Conservation (phyloP, 1,140 invertebrate genomes). For the Philaenus spumarius region DNA sequence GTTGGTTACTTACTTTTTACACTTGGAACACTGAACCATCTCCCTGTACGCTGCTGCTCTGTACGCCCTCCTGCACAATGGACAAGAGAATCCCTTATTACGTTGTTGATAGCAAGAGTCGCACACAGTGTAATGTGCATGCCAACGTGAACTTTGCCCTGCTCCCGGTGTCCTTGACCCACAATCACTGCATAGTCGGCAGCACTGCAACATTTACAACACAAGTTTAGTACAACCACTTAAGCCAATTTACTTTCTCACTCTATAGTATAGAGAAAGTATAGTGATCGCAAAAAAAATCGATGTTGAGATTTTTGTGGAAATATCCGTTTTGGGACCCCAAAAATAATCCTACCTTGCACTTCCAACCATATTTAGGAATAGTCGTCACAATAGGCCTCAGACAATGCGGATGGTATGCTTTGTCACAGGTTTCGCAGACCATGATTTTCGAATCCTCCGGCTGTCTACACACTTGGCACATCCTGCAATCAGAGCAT, state of each 20-base stretch:
- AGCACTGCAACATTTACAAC: slow-evolving; percentile 72
- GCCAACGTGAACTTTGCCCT: slow-evolving; percentile 90
- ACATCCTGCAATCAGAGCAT: slow-evolving; percentile 84
- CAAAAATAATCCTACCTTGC: slow-evolving; percentile 68
- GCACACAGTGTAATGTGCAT: slow-evolving; percentile 94
- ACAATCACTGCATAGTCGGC: slow-evolving; percentile 92
- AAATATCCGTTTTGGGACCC: no score
- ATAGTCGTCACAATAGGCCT: slow-evolving; percentile 85
- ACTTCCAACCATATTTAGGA: slow-evolving; percentile 97
- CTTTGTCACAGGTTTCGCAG: slow-evolving; percentile 94
- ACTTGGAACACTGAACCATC: slow-evolving; percentile 86
- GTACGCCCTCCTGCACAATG: slow-evolving; percentile 90
- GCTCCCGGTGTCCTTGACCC: slow-evolving; percentile 89
- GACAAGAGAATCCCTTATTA: slow-evolving; percentile 93
- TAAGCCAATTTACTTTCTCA: no score
- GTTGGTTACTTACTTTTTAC: slow-evolving; percentile 64
- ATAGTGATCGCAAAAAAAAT: no score
- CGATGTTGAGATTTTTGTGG: no score
- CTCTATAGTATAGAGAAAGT: no score
- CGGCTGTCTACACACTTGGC: slow-evolving; percentile 79
- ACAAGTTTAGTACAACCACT: no score
- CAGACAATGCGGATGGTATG: slow-evolving; percentile 89
- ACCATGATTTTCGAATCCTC: slow-evolving; percentile 62
- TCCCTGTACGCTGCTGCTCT: slow-evolving; percentile 85
- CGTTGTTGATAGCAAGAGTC: slow-evolving; percentile 97